These are phyloP conservation scores for Cyclophora albipunctata DNA, from an alignment of 2,888 invertebrate species.

Conservation along the genomic window DNA sequence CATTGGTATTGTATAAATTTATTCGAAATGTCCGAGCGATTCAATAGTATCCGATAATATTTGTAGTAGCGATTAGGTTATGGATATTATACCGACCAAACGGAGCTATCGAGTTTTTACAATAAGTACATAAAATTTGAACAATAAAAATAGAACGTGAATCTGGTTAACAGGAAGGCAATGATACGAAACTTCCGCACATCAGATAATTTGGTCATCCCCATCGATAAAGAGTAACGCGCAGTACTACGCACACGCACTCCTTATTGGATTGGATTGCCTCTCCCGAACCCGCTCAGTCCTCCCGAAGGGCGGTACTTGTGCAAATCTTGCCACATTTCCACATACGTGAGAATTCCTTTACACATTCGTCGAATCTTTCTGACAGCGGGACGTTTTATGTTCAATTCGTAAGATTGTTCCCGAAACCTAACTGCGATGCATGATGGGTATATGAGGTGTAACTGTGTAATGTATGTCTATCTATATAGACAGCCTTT, in stretches of 20 bases:
- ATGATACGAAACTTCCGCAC: too few species aligned
- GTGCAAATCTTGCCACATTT: constrained; percentile 46
- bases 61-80: background rate
- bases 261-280: constrained; percentile 38
- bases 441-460: constrained; percentile 23
- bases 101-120: too few species aligned
- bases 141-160: too few species aligned
- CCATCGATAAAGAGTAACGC: constrained; percentile 28
- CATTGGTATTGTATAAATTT: constrained; percentile 6
- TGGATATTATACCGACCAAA: too few species aligned
- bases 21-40: background rate
- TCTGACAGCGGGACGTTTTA: constrained; percentile 45
- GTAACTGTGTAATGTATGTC: too few species aligned
- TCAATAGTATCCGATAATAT: background rate
- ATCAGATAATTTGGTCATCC: constrained; percentile 17
- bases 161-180: too few species aligned
- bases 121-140: too few species aligned
- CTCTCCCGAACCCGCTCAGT: constrained; percentile 28
- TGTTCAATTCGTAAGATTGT: constrained; percentile 42
- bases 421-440: constrained; percentile 33
- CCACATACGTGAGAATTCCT: constrained; percentile 36
- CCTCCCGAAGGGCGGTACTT: constrained; percentile 36
- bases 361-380: constrained; percentile 37
- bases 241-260: constrained; percentile 24
- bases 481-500: too few species aligned